Evolutionary conservation across 1,140 invertebrate genomes (phyloP).

Genomic region (Drosophila persimilis): DNA sequence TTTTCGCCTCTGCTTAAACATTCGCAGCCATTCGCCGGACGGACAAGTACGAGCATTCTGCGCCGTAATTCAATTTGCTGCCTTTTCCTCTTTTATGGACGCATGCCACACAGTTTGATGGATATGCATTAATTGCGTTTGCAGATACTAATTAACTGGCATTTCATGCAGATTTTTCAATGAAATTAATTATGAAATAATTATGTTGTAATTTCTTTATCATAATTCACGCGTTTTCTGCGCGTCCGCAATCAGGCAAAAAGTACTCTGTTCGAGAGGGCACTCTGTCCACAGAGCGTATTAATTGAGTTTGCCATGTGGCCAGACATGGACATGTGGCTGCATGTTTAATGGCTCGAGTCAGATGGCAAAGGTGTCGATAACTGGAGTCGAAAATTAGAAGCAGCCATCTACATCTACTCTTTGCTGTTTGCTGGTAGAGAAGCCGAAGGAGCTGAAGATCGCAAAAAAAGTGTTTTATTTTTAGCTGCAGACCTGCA

Average conservation of each 20-base stretch:
- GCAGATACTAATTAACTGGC: conserved; percentile 70
- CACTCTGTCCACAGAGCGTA: neutral
- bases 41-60: conserved; percentile 8
- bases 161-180: conserved; percentile 58
- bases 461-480: too few relatives aligned
- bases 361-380: neutral
- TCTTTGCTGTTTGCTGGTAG: too few relatives aligned
- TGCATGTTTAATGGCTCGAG: neutral
- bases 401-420: too few relatives aligned
- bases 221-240: conserved; percentile 47
- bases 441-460: too few relatives aligned
- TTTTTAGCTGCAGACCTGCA: too few relatives aligned
- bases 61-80: conserved; percentile 58
- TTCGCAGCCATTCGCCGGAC: conserved; percentile 13
- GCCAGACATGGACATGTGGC: conserved; percentile 8
- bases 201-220: conserved; percentile 47
- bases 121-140: conserved; percentile 53
- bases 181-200: conserved; percentile 61
- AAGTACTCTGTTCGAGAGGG: neutral
- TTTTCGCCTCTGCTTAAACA: conserved; percentile 47
- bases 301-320: conserved; percentile 34
- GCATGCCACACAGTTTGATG: conserved; percentile 27
- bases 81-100: conserved; percentile 13
- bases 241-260: neutral
- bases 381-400: too few relatives aligned